phyloP scores from a whole-genome alignment of 2,888 invertebrate species.

The Rhogogaster chlorosoma region DNA sequence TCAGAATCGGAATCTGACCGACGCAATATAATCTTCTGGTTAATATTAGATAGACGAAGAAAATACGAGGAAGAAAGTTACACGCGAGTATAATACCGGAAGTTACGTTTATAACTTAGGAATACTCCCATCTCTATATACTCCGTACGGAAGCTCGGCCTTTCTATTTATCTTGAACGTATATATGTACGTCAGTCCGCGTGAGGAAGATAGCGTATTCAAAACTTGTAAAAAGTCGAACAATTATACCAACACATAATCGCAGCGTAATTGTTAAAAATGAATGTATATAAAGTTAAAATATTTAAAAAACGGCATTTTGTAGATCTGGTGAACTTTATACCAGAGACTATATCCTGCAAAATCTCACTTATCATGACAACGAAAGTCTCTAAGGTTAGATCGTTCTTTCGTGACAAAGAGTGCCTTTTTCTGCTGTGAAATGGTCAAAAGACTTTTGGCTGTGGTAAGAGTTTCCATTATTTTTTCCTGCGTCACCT shows the following conservation, averaged over 20 bases:
- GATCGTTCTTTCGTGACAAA: neutral
- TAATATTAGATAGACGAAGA: conserved; percentile 31
- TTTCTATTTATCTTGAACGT: conserved; percentile 4
- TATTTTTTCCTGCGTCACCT: neutral
- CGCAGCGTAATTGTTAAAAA: neutral
- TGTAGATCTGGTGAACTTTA: neutral
- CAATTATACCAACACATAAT: neutral
- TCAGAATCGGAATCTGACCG: neutral
- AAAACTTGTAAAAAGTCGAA: neutral
- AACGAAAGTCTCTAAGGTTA: neutral
- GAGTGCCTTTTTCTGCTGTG: neutral
- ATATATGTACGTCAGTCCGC: neutral
- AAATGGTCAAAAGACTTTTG: conserved; percentile 6
- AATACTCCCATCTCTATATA: conserved; percentile 11
- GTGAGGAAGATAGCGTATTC: neutral
- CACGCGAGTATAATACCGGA: conserved; percentile 30
- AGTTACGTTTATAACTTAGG: conserved; percentile 26
- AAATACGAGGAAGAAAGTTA: conserved; percentile 34
- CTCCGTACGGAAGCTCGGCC: conserved; percentile 7
- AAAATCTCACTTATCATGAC: neutral
- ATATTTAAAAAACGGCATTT: neutral
- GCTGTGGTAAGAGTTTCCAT: neutral
- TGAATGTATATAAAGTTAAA: neutral
- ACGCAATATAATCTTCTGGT: neutral
- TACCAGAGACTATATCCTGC: neutral